Evolutionary conservation across 2,113 vertebrate genomes (phyloP).

Genomic region (Engystomops pustulosus): DNA sequence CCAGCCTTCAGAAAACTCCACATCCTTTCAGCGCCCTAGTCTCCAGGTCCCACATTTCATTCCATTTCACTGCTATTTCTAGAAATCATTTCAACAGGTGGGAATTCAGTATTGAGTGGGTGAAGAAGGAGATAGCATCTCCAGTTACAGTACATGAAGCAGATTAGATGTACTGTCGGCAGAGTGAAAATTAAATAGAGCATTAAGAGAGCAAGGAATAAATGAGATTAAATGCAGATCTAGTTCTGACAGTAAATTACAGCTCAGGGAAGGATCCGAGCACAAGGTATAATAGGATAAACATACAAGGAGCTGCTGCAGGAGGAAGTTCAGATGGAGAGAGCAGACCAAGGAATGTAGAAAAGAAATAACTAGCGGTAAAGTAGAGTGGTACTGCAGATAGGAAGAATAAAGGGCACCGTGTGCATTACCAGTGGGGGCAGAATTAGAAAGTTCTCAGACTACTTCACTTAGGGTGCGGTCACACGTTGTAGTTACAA

Average conservation of each 20-base stretch:
- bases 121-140: slow-evolving; percentile 6
- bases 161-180: slow-evolving; percentile 40
- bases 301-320: neutral
- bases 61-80: slow-evolving; percentile 1
- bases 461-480: no score
- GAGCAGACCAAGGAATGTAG: neutral
- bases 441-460: neutral
- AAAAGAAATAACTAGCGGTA: neutral
- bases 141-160: slow-evolving; percentile 31
- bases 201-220: slow-evolving; percentile 40
- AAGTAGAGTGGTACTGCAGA: neutral
- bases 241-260: slow-evolving; percentile 51
- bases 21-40: neutral
- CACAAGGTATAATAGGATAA: slow-evolving; percentile 34
- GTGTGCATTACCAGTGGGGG: neutral
- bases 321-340: neutral
- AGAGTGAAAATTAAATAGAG: slow-evolving; percentile 48
- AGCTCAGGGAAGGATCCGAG: slow-evolving; percentile 18
- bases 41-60: slow-evolving; percentile 13
- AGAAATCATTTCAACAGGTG: slow-evolving; percentile 20
- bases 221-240: slow-evolving; percentile 54
- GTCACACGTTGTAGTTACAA: no score
- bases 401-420: no score
- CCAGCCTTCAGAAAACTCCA: neutral
- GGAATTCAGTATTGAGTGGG: neutral